A percentile compares a stretch with the other conserved stretches of the same genome.
Evolutionary conservation across 2,113 vertebrate genomes (phyloP).

Genomic region (Lates calcarifer): DNA sequence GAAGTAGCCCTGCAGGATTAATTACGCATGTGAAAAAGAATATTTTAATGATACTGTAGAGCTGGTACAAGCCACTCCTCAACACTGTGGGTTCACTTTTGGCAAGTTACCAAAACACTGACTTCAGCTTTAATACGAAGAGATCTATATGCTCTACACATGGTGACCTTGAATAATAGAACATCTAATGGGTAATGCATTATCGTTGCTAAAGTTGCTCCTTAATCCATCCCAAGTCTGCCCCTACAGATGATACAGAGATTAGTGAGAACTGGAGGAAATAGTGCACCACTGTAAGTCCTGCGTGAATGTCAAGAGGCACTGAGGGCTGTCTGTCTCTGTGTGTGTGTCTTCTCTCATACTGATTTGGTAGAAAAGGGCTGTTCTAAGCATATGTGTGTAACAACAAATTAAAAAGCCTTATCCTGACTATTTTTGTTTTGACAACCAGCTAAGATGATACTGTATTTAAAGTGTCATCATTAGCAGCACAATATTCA

Average conservation of each 20-base stretch:
- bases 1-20: slow-evolving; percentile 13
- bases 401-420: neutral
- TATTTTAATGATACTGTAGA: slow-evolving; percentile 16
- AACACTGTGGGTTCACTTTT: neutral
- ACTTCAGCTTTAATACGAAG: neutral
- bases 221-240: slow-evolving; percentile 7
- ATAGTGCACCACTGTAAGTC: neutral
- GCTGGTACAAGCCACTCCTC: neutral
- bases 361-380: neutral
- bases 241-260: neutral
- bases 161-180: slow-evolving; percentile 17
- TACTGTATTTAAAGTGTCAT: neutral
- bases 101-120: neutral
- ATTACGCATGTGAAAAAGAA: slow-evolving; percentile 11
- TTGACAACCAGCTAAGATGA: neutral
- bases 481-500: neutral
- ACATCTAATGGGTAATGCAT: neutral
- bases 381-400: neutral
- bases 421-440: neutral
- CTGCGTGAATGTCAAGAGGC: slow-evolving; percentile 25
- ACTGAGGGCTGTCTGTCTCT: neutral
- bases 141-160: slow-evolving; percentile 14
- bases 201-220: neutral
- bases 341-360: slow-evolving; percentile 8
- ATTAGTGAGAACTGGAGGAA: slow-evolving; percentile 11